Evolutionary conservation across 1,140 invertebrate genomes (phyloP), one percentile per base, ranked within the genome.

Genomic region (Pollicipes pollicipes): DNA sequence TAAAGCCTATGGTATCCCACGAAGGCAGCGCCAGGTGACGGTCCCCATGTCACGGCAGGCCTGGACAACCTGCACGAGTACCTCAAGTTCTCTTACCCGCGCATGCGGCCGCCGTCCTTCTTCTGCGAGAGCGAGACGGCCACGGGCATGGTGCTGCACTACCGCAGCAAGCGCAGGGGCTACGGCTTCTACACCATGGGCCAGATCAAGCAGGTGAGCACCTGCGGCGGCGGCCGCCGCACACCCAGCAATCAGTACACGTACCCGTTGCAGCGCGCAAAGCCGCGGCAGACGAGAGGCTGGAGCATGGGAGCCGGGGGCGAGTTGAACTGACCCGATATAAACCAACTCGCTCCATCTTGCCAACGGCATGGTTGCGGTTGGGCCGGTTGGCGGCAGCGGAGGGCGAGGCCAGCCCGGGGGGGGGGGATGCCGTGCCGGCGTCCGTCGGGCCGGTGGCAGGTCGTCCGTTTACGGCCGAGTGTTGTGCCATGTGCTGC

Each of bases 101-200:
- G 91, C 76, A 89, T 95, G 85, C 81, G 87, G 73, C 93, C 95
- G 0, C 95, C 95, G 0, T 95, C 92, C 70, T 97, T 97, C 78
- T 96, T 96, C 75, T 95, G 94, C 77, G 93, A 97, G 79, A 93
- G 95, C 77, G 95, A 98, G 80, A 92, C 90, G 0, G 85, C 88
- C 17, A 78, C 78, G 3, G 95, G 95, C 3, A 82, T 97, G 66
- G 93, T 91, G 0, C 83, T 98, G 58, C 95, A 97, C 81, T 96
- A 96, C 78, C 84, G 95, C 67, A 95, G 91, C 72, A 95, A 94
- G 80, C 80, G 95, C 71, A 83, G 90, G 69, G 94, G 94, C 0
- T 97, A 94, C 78, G 88, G 97, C 1, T 93, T 95, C 79, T 98
- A 98, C 77, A 94, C 95, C 0, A 96, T 95, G 88, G 95, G 95